Conservation (phyloP, 2,113 vertebrate genomes). For the Loxodonta africana region DNA sequence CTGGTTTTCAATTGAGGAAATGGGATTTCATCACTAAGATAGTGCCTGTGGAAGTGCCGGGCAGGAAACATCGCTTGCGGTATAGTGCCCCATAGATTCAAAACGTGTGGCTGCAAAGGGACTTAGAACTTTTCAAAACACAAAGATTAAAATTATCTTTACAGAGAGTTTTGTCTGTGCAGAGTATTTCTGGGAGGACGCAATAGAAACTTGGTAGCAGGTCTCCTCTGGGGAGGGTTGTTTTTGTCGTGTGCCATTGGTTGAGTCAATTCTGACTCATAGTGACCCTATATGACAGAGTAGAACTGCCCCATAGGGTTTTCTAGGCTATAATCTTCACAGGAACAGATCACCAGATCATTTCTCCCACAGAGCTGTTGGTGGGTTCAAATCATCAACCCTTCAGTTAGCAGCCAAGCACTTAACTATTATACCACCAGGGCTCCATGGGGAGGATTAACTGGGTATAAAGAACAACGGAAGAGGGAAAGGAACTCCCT, state of each 20-base stretch:
- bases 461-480: background rate
- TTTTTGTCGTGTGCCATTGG: background rate
- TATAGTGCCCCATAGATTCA: background rate
- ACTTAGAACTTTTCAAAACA: background rate
- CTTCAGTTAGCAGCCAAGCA: background rate
- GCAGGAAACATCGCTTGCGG: conserved; percentile 3
- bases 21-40: conserved; percentile 66
- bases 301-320: background rate
- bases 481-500: background rate
- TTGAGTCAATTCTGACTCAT: background rate
- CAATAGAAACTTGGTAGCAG: background rate
- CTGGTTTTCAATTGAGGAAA: conserved; percentile 64
- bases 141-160: background rate
- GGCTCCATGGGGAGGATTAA: background rate
- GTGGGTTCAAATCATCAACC: background rate
- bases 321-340: background rate
- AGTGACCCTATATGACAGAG: background rate
- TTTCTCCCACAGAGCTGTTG: background rate
- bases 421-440: background rate
- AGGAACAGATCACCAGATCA: background rate
- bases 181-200: background rate
- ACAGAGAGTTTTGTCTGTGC: background rate
- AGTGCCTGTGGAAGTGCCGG: conserved; percentile 49
- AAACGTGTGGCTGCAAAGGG: background rate
- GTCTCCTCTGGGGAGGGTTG: background rate